phyloP scores from a whole-genome alignment of 2,888 invertebrate species.

The Drosophila peninsularis region DNA sequence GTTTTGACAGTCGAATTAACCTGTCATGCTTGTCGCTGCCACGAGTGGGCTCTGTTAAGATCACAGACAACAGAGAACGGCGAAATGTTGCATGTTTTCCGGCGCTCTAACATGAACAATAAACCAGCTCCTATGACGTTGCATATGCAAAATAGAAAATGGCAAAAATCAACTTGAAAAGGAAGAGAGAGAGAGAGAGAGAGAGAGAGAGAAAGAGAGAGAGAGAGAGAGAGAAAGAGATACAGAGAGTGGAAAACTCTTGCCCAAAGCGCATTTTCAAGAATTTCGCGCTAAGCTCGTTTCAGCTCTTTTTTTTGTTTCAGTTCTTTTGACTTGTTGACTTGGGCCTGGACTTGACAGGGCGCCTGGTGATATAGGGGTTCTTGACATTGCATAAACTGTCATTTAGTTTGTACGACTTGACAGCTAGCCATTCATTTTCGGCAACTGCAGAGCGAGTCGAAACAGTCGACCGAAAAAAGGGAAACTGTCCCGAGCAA shows the following conservation, averaged over 20 bases:
- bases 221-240: slow-evolving; percentile 1
- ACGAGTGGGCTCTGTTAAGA: slow-evolving; percentile 39
- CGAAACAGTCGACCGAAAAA: slow-evolving; percentile 16
- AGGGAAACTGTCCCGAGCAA: slow-evolving; percentile 23
- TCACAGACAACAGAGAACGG: slow-evolving; percentile 27
- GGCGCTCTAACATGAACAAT: slow-evolving; percentile 44
- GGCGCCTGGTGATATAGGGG: slow-evolving; percentile 33
- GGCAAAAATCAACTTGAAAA: slow-evolving; percentile 5
- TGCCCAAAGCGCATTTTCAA: slow-evolving; percentile 34
- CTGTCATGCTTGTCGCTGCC: slow-evolving; percentile 58
- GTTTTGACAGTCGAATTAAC: slow-evolving; percentile 74
- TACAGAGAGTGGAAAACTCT: not conserved
- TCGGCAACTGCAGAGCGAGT: slow-evolving; percentile 33
- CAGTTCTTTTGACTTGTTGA: slow-evolving; percentile 53
- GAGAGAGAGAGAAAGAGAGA: not conserved
- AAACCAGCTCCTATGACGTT: slow-evolving; percentile 17
- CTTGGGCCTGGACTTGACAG: slow-evolving; percentile 52
- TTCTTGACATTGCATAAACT: slow-evolving; percentile 72
- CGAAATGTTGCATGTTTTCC: slow-evolving; percentile 58
- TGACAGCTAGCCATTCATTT: slow-evolving; percentile 77
- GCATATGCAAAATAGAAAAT: slow-evolving; percentile 21
- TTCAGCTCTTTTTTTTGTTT: slow-evolving; percentile 2
- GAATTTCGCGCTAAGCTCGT: slow-evolving; percentile 45
- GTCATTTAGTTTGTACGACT: slow-evolving; percentile 74
- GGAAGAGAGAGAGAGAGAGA: not conserved